Conservation (phyloP, 2,113 vertebrate species). For the Anas platyrhynchos region DNA sequence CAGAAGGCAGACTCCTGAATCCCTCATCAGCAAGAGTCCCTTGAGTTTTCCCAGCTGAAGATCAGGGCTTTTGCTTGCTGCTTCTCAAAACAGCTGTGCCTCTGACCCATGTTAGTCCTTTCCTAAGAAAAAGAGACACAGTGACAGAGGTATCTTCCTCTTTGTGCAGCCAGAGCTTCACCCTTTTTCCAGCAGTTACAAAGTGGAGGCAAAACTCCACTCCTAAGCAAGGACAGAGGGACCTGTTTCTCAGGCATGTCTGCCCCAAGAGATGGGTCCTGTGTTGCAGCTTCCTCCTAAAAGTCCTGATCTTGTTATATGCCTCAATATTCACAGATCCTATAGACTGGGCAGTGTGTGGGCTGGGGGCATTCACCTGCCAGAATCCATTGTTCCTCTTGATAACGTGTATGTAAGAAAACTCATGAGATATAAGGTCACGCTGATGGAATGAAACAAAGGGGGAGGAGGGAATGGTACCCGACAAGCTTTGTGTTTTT, state of each 20-base stretch:
- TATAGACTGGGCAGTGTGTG: not conserved
- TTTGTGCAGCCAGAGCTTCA: not conserved
- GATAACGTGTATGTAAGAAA: not conserved
- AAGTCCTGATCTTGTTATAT: not conserved
- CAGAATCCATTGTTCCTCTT: not conserved
- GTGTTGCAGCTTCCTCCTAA: not conserved
- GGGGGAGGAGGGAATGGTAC: not conserved
- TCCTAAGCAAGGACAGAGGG: not conserved
- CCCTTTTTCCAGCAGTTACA: not conserved
- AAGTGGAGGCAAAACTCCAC: not conserved
- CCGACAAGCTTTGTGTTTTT: not conserved
- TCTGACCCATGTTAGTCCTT: not conserved
- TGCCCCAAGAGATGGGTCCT: not conserved
- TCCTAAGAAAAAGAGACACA: not conserved
- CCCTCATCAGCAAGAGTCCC: not conserved
- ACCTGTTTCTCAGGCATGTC: not conserved
- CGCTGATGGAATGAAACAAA: not conserved
- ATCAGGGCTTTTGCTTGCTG: not conserved
- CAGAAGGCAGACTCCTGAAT: not conserved
- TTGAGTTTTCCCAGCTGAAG: not conserved
- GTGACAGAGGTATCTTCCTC: not conserved
- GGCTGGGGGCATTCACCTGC: not conserved
- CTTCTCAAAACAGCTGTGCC: not conserved
- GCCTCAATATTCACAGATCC: not conserved
- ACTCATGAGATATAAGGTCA: not conserved